Evolutionary conservation across 2,113 vertebrate species (phyloP).

Genomic region (Sinocyclocheilus anophthalmus): DNA sequence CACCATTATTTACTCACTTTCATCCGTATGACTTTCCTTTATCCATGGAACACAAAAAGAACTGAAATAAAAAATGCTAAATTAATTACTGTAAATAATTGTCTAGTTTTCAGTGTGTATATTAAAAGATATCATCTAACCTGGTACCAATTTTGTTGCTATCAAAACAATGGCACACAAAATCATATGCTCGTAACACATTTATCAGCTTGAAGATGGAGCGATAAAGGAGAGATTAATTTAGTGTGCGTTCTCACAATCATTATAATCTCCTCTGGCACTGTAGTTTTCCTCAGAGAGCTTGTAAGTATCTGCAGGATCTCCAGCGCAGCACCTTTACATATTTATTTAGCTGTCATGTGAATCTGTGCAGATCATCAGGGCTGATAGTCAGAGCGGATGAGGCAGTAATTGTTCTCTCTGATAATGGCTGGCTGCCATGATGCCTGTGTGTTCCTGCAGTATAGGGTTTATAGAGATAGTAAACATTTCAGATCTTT

Average conservation of each 20-base stretch:
- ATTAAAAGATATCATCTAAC: slow-evolving; percentile 15
- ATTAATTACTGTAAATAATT: not conserved
- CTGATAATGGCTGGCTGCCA: slow-evolving; percentile 66
- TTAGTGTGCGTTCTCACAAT: slow-evolving; percentile 30
- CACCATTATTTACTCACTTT: not conserved
- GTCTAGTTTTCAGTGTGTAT: not conserved
- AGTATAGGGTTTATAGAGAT: slow-evolving; percentile 52
- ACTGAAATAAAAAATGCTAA: not conserved
- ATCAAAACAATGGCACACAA: slow-evolving; percentile 10
- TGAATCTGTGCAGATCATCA: slow-evolving; percentile 77
- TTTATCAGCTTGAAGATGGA: slow-evolving; percentile 13
- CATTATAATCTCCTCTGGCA: slow-evolving; percentile 50
- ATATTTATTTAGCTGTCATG: slow-evolving; percentile 80
- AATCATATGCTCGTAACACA: slow-evolving; percentile 9
- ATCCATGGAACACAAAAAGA: not conserved
- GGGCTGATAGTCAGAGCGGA: slow-evolving; percentile 75
- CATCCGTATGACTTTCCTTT: not conserved
- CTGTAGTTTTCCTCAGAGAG: slow-evolving; percentile 57
- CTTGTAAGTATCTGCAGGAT: slow-evolving; percentile 56
- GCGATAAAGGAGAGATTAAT: slow-evolving; percentile 47
- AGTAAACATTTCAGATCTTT: slow-evolving; percentile 62
- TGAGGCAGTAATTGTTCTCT: slow-evolving; percentile 74
- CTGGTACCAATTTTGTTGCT: not conserved
- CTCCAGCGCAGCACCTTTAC: slow-evolving; percentile 66
- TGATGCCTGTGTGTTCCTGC: slow-evolving; percentile 63